Base-by-base conservation (phyloP, 1,140 invertebrate species). In the Brachionus rotundiformis region DNA sequence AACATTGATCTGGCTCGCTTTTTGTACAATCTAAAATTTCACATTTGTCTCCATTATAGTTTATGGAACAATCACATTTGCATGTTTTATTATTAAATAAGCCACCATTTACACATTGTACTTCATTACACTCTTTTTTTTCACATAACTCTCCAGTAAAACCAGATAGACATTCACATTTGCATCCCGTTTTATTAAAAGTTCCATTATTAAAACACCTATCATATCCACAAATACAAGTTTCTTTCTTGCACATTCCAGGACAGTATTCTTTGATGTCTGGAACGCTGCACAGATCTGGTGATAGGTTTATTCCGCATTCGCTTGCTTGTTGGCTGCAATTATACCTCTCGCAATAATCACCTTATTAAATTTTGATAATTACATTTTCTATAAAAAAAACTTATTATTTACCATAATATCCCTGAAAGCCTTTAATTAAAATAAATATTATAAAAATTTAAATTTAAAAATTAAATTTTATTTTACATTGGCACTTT, bases 61-160 rank as follows among this genome's bases (percentile, higher is more conserved):
- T 77, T 3, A 11, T 1, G 16, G 16, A 47, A 47, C 68, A 79
- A n/a, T 23, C 47, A 41, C 76, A 79, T 31, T 13, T 10, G 13
- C 76, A 79, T 13, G 16, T 59, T 0, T 79, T 19, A 11, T 3
- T 25, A 63, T 41, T 79, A 27, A 59, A 79, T 23, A 13, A 8
- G 11, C 76, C 76, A 10, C 23, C 47, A 79, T 79, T 79, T 27
- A 59, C 25, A 61, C 76, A 79, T 4, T 16, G 6, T 36, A 31
- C 25, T 1, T 11, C 1, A 59, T 13, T 13, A 25, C 73, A 77
- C 16, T 13, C 8, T n/a, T 16, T 49, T 6, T 75, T 31, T 49
- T 75, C 71, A 13, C 27, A 33, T 1, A 75, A n/a, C 41, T 75
- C 23, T 27, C 71, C 71, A 23, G 2, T 19, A 75, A n/a, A 33